Base-by-base conservation (phyloP, 30 jellyfish, hydroid and myxozoan genomes). In the Turritopsis rubra region DNA sequence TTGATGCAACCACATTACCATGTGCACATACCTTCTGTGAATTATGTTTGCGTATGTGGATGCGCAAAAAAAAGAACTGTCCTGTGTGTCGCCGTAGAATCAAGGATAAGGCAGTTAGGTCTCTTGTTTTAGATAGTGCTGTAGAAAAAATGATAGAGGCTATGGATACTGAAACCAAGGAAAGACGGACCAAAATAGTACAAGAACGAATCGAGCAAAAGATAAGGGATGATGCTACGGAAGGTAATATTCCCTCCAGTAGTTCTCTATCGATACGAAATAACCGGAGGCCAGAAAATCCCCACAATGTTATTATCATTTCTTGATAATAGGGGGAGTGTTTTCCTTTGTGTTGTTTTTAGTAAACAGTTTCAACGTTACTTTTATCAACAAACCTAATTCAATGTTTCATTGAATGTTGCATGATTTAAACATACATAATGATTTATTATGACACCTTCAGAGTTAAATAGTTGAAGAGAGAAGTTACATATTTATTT, bases 21-120 rank as follows among this genome's bases (percentile, higher is more conserved):
- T 93, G 99, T 86, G 99, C 96, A 8, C 99, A 93, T 73, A 83
- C 99, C 24, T 93, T 93, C 72, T 93, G 99, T 85, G 95, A 88
- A 84, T 28, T 83, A 75, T 93, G 99, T 75, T 31, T 93, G 8
- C 66, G 88, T 21, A 26, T 90, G 30, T 93, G 99, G 99, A 71
- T 88, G 86, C 88, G 80, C 73, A 93, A 83, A 53, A 88, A 88
- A 75, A 83, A 88, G 78, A 88, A 84, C 28, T 93, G 99, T 73
- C 99, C 99, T 60, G 96, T 93, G 28, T 93, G 99, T 75, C 82
- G 99, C 52, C 66, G 90, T 0, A 75, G 85, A 31, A 82, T 93
- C 31, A 31, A 89, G 22, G 91, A 89, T 9, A 88, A 86, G 78
- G 94, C 96, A 16, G 99, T 88, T 1, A 91, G 81, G 66, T 93